phyloP scores from a whole-genome alignment of 2,888 invertebrate genomes.

The Habrosyne pyritoides region DNA sequence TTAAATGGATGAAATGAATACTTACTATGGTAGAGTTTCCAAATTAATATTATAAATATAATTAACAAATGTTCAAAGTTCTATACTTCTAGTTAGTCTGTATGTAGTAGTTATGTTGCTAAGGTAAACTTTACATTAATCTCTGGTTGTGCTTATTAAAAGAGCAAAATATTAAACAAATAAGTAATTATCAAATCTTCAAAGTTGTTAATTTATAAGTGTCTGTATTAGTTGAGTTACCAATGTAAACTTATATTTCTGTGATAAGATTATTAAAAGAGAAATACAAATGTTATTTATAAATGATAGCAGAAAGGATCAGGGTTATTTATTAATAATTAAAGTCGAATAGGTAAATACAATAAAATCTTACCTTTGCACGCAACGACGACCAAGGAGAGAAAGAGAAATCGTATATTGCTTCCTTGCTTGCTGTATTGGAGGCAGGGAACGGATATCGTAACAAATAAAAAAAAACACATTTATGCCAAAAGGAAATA shows the following conservation, averaged over 20 bases:
- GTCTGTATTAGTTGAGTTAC: not conserved
- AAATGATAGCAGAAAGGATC: not conserved
- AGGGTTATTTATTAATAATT: not conserved
- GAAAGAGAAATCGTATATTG: conserved; percentile 11
- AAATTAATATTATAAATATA: not conserved
- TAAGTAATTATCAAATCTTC: not conserved
- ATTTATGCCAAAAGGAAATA: too few species aligned
- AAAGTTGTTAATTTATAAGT: not conserved
- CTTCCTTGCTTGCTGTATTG: not conserved
- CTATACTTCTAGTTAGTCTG: not conserved
- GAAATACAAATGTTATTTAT: not conserved
- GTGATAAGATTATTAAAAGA: not conserved
- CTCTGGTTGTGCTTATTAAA: not conserved
- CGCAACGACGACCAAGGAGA: conserved; percentile 30
- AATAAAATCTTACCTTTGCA: conserved; percentile 34
- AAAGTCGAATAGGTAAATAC: conserved; percentile 16
- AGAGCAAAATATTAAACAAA: too few species aligned
- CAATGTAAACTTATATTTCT: not conserved
- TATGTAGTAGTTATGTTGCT: not conserved
- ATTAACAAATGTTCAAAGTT: not conserved
- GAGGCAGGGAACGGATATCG: not conserved
- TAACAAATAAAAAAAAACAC: too few species aligned
- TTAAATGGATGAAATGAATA: not conserved
- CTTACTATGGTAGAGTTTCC: not conserved
- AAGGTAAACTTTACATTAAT: not conserved